Base-by-base conservation (phyloP, 2,888 invertebrate species). In the Chironomus tentans region DNA sequence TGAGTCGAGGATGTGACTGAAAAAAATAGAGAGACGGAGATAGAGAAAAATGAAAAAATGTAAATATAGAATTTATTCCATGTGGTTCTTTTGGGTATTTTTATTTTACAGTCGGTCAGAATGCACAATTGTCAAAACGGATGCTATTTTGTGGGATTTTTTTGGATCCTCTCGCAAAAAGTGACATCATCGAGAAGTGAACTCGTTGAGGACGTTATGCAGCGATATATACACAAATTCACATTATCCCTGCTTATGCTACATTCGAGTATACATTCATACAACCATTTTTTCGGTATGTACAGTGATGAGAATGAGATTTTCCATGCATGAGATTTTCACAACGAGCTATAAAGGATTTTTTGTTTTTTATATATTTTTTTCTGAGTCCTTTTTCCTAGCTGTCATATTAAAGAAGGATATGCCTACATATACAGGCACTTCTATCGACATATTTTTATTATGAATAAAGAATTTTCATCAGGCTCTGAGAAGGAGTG, bases 111-210 rank as follows among this genome's bases (percentile, higher is more conserved):
- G 15, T 65, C 18, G 68, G 68, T 68, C n/a, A 68, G 28, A 68
- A 68, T 68, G 68, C 68, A 46, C 68, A 68, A 68, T 68, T 68
- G 68, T 68, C 68, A 68, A 12, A 68, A 65, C 65, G 65, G 65
- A 68, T 68, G 38, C 68, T 68, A 15, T 68, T 68, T 68, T 68
- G 22, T 12, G 21, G 62, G 50, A 50, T 1, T 15, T 38, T 38
- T 38, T 10, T 38, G 3, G 62, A 18, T 12, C 18, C 18, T 22
- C 7, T 5, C 15, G 10, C 3, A 13, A 24, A n/a, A 21, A 65
- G 12, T 65, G 22, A 21, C 65, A 65, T 12, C 22, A 22, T 56
- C 15, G 56, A 56, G 15, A 56, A 56, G 56, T 7, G 56, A 56
- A 15, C 18, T 56, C 18, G n/a, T 56, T 56, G 22, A 22, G 18